Percentiles rank a stretch among this genome's conserved stretches.
These are phyloP conservation scores for Parazoanthus swiftii DNA, from an alignment of 92 coral and sea anemone species.

Conservation along the genomic window DNA sequence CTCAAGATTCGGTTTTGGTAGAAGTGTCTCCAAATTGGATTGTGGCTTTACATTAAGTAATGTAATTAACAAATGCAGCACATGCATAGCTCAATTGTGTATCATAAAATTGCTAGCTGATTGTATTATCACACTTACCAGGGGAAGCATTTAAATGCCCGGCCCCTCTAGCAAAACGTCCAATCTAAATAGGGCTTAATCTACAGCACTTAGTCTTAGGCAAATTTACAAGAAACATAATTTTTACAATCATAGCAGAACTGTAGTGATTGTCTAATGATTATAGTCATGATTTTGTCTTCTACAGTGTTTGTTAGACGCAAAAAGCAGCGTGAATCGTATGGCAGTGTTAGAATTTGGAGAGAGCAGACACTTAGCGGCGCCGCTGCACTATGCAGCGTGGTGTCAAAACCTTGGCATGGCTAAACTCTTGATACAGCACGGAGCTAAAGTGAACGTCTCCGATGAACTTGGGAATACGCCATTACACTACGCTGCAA, in stretches of 20 bases:
- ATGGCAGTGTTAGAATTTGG: background rate
- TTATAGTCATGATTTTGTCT: background rate
- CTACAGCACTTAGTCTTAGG: background rate
- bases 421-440: background rate
- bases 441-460: slow-evolving; percentile 12
- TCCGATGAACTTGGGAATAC: background rate
- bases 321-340: background rate
- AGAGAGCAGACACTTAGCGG: background rate
- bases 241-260: background rate
- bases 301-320: background rate
- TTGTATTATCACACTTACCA: background rate
- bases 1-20: too few relatives aligned
- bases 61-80: too few relatives aligned
- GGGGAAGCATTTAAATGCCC: background rate
- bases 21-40: too few relatives aligned
- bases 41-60: too few relatives aligned
- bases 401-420: background rate
- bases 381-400: background rate
- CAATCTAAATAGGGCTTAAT: background rate
- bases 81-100: too few relatives aligned
- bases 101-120: too few relatives aligned
- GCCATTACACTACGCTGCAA: background rate
- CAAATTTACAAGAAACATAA: background rate
- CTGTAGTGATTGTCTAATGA: background rate
- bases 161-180: background rate